Conservation (phyloP, 2,113 vertebrate species). For the Climacteris rufus region DNA sequence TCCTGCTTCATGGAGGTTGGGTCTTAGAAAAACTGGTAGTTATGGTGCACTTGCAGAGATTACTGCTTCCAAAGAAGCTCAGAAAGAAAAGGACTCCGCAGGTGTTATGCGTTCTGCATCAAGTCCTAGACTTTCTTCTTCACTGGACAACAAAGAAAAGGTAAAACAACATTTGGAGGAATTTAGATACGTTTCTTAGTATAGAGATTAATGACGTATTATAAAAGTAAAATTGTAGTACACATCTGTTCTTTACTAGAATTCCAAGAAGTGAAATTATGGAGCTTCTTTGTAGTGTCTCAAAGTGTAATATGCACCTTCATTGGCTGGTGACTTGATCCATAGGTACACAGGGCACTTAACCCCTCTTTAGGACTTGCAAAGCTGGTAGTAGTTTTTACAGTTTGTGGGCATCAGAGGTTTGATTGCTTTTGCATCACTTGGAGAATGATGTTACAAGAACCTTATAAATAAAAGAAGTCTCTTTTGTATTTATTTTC, state of each 20-base stretch:
- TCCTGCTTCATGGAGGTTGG: constrained; percentile 91
- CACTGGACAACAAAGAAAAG: constrained; percentile 98
- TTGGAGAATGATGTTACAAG: neutral
- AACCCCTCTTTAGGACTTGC: neutral
- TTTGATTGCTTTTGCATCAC: neutral
- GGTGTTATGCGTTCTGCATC: constrained; percentile 98
- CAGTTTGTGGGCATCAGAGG: neutral
- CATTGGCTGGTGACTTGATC: neutral
- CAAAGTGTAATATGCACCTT: neutral
- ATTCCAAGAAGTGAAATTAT: neutral
- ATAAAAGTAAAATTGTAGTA: neutral
- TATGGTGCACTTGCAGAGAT: constrained; percentile 96
- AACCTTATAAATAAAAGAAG: neutral
- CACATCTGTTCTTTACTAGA: neutral
- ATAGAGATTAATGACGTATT: neutral
- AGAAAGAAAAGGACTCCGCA: constrained; percentile 89
- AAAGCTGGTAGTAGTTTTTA: neutral
- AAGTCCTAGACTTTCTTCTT: constrained; percentile 93
- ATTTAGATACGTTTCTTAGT: neutral
- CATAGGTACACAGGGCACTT: neutral
- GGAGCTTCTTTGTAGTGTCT: neutral
- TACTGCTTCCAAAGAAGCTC: constrained; percentile 92
- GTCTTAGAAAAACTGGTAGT: constrained; percentile 96
- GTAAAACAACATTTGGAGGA: neutral
- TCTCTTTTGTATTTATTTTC: neutral